Base-by-base conservation (phyloP, 2,797 vertebrate species). In the Hirundo rustica region DNA sequence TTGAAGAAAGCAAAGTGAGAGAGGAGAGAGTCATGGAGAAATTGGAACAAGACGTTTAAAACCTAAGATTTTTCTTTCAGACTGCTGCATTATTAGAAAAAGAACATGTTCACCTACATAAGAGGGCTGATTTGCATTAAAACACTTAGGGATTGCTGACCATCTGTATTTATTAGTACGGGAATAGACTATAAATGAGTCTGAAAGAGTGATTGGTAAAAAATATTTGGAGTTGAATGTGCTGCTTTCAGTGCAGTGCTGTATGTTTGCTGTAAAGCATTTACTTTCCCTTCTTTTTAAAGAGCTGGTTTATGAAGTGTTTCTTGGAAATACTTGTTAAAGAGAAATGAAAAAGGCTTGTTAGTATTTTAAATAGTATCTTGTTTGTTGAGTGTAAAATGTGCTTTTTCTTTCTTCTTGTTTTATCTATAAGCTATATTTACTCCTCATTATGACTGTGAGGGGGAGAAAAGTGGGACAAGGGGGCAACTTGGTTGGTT, bases 301-400 rank as follows among this genome's bases (percentile, higher is more conserved):
- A 91, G 80, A 87, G 53, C 67, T 79, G 36, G 65, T 93, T 96
- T 96, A 96, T 96, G 74, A 89, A 92, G 92, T 95, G 96, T 93
- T 93, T 92, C 65, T 94, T 96, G 83, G 95, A 93, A 91, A 76
- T 55, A 65, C 30, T 82, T 80, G 19, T 91, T 94, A 73, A 77
- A 82, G 74, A 88, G 67, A 92, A 95, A 90, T 67, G 76, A 64
- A 77, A 92, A 87, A 74, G 74, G 3, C 60, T 92, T 79, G 20
- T 73, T 90, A 44, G 45, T 25, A 54, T 95, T 93, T 93, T 89
- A 47, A 86, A 73, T 54, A 84, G 3, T 79, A 38, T 91, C 54
- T 87, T 82, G 22, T 80, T 74, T 11, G 13, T 62, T 87, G 64
- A 80, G 50, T 38, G 32, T 48, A 38, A 47, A 47, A 89, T 76